Conservation (phyloP, 1,140 invertebrate genomes). For the Psilanteris sp. region DNA sequence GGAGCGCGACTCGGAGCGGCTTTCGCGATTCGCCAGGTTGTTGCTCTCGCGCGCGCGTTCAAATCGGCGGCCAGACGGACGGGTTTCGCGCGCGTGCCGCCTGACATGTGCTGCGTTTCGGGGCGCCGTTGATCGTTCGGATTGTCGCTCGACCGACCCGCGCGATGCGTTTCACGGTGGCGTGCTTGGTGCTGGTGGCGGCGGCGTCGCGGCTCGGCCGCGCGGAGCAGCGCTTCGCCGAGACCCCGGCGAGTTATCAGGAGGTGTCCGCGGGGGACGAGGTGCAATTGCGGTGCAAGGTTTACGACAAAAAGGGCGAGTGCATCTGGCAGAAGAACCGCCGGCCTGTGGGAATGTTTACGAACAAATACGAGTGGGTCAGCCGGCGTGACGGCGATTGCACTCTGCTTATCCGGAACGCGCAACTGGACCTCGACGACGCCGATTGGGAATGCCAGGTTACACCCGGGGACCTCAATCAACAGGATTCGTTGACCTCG, state of each 20-base stretch:
- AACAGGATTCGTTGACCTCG: slow-evolving; percentile 89
- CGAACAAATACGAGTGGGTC: slow-evolving; percentile 94
- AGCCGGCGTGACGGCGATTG: slow-evolving; percentile 85
- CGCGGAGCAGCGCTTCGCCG: slow-evolving; percentile 88
- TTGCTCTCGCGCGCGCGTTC: too few species aligned
- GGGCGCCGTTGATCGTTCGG: too few species aligned
- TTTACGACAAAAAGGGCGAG: slow-evolving; percentile 90
- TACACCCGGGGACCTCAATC: slow-evolving; percentile 84
- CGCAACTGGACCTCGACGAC: slow-evolving; percentile 91
- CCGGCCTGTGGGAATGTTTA: slow-evolving; percentile 91
- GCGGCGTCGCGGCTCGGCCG: not conserved
- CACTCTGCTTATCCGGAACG: slow-evolving; percentile 89
- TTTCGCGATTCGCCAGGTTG: too few species aligned
- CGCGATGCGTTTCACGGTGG: too few species aligned
- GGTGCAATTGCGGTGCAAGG: slow-evolving; percentile 88
- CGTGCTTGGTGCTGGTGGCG: not conserved
- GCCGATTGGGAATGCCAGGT: slow-evolving; percentile 96
- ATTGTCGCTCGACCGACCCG: too few species aligned
- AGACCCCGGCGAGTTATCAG: slow-evolving; percentile 88
- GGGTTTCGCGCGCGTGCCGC: slow-evolving; percentile 7
- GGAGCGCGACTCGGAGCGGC: not conserved
- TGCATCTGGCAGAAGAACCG: slow-evolving; percentile 97
- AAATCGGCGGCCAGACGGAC: not conserved
- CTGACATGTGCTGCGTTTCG: too few species aligned
- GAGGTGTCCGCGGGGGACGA: slow-evolving; percentile 93